Evolutionary conservation across 1,140 invertebrate genomes (phyloP), one percentile per base, ranked within the genome.

Genomic region (Hirudo medicinalis): DNA sequence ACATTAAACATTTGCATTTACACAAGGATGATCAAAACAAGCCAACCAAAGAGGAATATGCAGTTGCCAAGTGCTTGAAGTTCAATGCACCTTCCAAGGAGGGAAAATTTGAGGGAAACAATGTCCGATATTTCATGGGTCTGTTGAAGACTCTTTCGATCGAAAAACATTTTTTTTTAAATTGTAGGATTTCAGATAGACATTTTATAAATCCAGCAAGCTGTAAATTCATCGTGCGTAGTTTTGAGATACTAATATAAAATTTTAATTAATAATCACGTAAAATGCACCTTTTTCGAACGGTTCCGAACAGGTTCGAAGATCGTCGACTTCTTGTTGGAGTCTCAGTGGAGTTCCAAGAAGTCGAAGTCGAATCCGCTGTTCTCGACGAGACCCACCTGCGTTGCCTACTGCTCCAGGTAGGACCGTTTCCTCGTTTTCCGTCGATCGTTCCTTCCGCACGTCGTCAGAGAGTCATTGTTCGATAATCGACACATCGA

Each of bases 61-160:
- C 87, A 0, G 86, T 97, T 29, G 94, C 92, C 0, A 94, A 94
- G 82, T 97, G 91, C 89, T 83, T 99, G 63, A 88, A 90, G 67
- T 90, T 90, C 74, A 94, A 95, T 83, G 88, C 94, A 20, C 92
- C 91, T 20, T 90, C 88, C 11, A 96, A 96, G 82, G 92, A 92
- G 79, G 95, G 92, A 0, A 97, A 93, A 82, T 94, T 97, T 79
- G 85, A 93, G 63, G 91, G 91, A 77, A 94, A 97, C 81, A 90
- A 93, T 83, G 94, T 98, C 0, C 90, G 95, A 81, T 96, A 97
- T 83, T 98, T 98, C 76, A 92, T 91, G 76, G 92, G 92, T 88
- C 85, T 78, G 78, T 83, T 85, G 22, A 13, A 25, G 22, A 25
- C 2, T 2, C 20, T 63, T 63, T 25, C 25, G 25, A 57, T 57